These are phyloP conservation scores for Eugnorisma glareosa DNA, from an alignment of 2,888 invertebrate genomes.

Conservation along the genomic window DNA sequence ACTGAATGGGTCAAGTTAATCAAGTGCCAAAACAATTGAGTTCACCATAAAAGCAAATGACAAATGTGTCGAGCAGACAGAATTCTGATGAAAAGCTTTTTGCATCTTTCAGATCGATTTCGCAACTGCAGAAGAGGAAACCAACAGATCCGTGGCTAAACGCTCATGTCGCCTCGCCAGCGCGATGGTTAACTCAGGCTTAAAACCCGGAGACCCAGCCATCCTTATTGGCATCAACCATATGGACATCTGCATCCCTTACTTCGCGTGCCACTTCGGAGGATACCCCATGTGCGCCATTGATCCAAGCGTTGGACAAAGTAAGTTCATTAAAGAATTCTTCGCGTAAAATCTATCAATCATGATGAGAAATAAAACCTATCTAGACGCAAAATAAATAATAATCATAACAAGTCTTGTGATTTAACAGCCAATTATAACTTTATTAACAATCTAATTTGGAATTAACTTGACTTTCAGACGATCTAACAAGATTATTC, in stretches of 20 bases:
- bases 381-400: not conserved
- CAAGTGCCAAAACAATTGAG: not conserved
- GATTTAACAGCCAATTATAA: conserved; percentile 2
- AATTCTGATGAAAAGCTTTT: not conserved
- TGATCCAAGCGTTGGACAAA: conserved; percentile 67
- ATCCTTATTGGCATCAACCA: conserved; percentile 75
- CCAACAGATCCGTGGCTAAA: conserved; percentile 73
- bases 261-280: conserved; percentile 74
- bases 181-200: conserved; percentile 73
- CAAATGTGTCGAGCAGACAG: not conserved
- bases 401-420: not conserved
- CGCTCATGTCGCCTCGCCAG: conserved; percentile 72
- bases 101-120: conserved; percentile 70
- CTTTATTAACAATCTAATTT: conserved; percentile 4
- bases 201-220: conserved; percentile 73
- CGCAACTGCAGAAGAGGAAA: conserved; percentile 70
- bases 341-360: not conserved
- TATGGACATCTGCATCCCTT: conserved; percentile 75
- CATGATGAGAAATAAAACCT: not conserved
- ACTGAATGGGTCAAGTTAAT: not conserved
- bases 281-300: conserved; percentile 74
- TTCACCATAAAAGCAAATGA: not conserved
- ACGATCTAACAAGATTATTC: conserved; percentile 63
- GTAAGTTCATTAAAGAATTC: conserved; percentile 58
- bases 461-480: conserved; percentile 55